Base-by-base conservation (phyloP, 30 jellyfish, hydroid and myxozoan genomes). In the Turritopsis rubra region DNA sequence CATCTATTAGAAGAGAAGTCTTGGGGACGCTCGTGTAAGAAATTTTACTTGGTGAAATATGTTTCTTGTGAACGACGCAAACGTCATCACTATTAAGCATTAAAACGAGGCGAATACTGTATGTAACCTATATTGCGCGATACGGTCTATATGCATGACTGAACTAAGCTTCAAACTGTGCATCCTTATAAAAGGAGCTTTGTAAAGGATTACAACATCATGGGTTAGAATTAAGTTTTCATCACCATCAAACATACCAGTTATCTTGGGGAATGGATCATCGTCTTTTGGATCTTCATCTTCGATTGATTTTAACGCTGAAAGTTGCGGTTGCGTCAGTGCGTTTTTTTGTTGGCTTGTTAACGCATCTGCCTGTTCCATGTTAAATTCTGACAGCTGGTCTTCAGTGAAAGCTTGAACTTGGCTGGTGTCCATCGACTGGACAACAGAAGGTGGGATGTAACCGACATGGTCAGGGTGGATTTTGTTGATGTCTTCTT, bases 271-370 rank as follows among this genome's bases (percentile, higher is more conserved):
- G 21, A 68, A 89, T 1, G 96, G 96, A 26, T 89, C 88, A 16
- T 81, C 86, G 13, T 89, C 96, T 65, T 25, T 30, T 0, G 96
- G 96, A 54, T 89, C 96, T 13, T 75, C 68, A 25, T 60, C 87
- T 88, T 84, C 90, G 5, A 71, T 88, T 22, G 94, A 76, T 0
- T 53, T 52, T 20, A 85, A 73, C 8, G 96, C 96, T 25, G 54
- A 28, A 0, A 75, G 28, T 75, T 89, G 93, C 21, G 94, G 95
- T 5, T 66, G 52, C 5, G 88, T 30, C 30, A 89, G 75, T 0
- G 82, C 85, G 18, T 85, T 72, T 52, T 65, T 84, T 73, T 84
- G 93, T 22, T 79, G 83, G 18, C 20, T 52, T 21, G 94, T 84
- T 54, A 89, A 75, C 52, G 86, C 73, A 75, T 73, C 53, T 20